phyloP scores from a whole-genome alignment of 2,113 vertebrate genomes.

The Eulemur rufifrons region DNA sequence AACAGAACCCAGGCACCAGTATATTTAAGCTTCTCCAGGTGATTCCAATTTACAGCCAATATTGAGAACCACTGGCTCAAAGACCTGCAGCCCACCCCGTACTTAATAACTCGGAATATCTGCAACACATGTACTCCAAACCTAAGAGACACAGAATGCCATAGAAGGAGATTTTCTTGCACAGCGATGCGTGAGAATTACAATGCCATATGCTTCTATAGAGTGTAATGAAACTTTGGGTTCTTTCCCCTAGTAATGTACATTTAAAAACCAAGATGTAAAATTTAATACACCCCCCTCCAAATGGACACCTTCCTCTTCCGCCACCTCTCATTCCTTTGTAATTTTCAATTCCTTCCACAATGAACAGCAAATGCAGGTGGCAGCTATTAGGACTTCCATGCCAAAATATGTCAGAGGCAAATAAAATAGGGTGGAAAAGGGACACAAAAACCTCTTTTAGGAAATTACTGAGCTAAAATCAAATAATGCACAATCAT shows the following conservation, averaged over 20 bases:
- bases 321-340: background rate
- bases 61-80: background rate
- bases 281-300: background rate
- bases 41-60: background rate
- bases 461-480: background rate
- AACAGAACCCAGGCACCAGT: background rate
- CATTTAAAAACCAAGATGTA: background rate
- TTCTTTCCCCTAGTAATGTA: background rate
- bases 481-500: background rate
- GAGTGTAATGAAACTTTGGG: background rate
- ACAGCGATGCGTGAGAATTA: background rate
- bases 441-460: background rate
- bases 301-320: background rate
- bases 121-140: background rate
- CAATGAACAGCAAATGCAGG: background rate
- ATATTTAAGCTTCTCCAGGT: background rate
- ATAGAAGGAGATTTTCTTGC: background rate
- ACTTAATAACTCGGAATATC: background rate
- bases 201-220: background rate
- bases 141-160: background rate
- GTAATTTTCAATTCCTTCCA: background rate
- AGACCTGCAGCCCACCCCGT: background rate
- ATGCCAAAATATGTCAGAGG: background rate
- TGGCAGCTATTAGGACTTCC: background rate
- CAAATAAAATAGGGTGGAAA: background rate